Evolutionary conservation across 2,888 invertebrate genomes (phyloP), one percentile per base, ranked within the genome.

Genomic region (Napeogenes sylphis): DNA sequence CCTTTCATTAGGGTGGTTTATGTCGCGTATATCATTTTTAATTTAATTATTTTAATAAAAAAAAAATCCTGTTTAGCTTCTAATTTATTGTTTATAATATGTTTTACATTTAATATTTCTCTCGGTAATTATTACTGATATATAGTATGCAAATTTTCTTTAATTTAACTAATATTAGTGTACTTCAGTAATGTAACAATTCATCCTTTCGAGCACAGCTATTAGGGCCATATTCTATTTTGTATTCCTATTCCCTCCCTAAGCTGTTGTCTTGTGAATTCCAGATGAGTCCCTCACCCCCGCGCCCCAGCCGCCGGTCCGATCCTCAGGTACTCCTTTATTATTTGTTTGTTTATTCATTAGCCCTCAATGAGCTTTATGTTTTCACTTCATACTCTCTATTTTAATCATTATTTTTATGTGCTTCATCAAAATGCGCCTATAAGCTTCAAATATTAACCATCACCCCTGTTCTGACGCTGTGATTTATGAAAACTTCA

Each of bases 261-360:
- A 87, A 89, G 84, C 83, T 86, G 80, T 85, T 90, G 84, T 91
- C 82, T 89, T 90, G 80, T 89, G 84, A 81, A 87, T 91, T 91
- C 84, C 91, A 91, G 91, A 91, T 91, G 90, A 90, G 85, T 91
- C 90, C 87, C 85, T 76, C 83, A 87, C 83, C 79, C 90, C 87
- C 82, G 91, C 84, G 85, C 87, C 89, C 80, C 82, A 83, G 87
- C 87, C 88, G 80, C 84, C 89, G 89, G 85, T 87, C 84, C 90
- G 90, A 68, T 88, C 90, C 90, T 87, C 91, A 91, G 91, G 91
- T 90, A 91, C 81, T 76, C 81, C 80, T 78, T 78, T 79, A 71
- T 73, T 70, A 67, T 63, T 64, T 66, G 51, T 70, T 69, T 66
- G 59, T 67, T 68, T 66, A 68, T 65, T 69, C 64, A 69, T 70